Evolutionary conservation across 1,140 invertebrate genomes (phyloP), one percentile per base, ranked within the genome.

Genomic region (Centruroides vittatus): DNA sequence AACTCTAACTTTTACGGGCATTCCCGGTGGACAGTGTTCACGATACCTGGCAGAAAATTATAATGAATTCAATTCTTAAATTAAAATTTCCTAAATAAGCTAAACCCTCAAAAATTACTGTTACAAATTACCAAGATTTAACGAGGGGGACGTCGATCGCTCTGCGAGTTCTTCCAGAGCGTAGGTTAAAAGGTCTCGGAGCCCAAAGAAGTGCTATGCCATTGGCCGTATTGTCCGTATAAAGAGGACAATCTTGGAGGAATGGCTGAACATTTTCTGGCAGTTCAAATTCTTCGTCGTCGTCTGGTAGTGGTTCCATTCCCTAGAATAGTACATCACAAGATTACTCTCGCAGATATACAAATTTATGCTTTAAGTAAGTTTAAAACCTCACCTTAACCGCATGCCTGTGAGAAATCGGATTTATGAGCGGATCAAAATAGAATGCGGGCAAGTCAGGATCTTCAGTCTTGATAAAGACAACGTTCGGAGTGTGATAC

Each of bases 401-500:
- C 1, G 89, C 83, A 77, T 94, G 89, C 68, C 93, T 80, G 75
- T 98, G 93, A 9, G 95, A 94, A 68, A 99, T 99, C 5, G 97
- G 95, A 78, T 99, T 99, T 64, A 99, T 99, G 5, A 99, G 78
- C 0, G 97, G 97, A 81, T 99, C 97, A 79, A 98, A 99, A 74
- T 99, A 99, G 75, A 99, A 99, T 0, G 96, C 97, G 34, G 97
- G 97, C 58, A 99, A 79, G 78, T 99, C 97, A n/a, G 96, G 95
- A 84, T 99, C 97, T 79, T 99, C 97, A 3, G 96, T 99, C 81
- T 99, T 99, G 68, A 99, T 99, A 71, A 93, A 99, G 1, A 99
- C 93, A 13, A 99, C 94, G 77, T 97, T 98, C 51, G 96, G 95
- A 6, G 92, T 88, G 74, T 99, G 97, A 76, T 99, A 99, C 91